These are phyloP conservation scores for Anas platyrhynchos DNA, from an alignment of 2,113 vertebrate genomes.

Conservation along the genomic window DNA sequence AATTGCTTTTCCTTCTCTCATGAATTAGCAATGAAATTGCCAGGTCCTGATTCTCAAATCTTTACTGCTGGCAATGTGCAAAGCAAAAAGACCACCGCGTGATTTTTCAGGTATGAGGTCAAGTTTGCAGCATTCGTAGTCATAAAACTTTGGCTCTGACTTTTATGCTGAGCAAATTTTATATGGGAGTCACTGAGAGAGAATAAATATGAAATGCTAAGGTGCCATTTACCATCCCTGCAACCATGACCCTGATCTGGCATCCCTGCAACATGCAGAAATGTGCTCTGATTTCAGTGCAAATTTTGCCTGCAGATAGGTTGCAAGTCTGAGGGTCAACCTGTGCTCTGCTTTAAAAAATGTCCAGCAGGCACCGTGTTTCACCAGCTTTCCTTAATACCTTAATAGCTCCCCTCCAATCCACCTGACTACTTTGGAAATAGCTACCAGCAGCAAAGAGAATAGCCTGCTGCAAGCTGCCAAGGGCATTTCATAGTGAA, in stretches of 20 bases:
- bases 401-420: not conserved
- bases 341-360: not conserved
- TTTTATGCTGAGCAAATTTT: not conserved
- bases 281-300: fast-evolving
- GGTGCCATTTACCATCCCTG: not conserved
- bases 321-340: too few relatives aligned
- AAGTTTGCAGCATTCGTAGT: not conserved
- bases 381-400: not conserved
- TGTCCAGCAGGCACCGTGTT: fast-evolving
- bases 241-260: not conserved
- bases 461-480: not conserved
- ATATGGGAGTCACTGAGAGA: not conserved
- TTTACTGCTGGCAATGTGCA: not conserved
- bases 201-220: not conserved
- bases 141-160: not conserved
- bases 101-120: not conserved
- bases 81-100: not conserved
- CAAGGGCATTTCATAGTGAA: not conserved
- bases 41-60: not conserved
- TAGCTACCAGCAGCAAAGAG: not conserved
- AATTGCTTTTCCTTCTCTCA: not conserved
- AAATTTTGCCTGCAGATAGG: fast-evolving
- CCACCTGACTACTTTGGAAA: not conserved
- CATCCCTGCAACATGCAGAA: not conserved
- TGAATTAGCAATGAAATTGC: not conserved